Evolutionary conservation across 2,113 vertebrate species (phyloP).

Genomic region (Dinomys branickii): DNA sequence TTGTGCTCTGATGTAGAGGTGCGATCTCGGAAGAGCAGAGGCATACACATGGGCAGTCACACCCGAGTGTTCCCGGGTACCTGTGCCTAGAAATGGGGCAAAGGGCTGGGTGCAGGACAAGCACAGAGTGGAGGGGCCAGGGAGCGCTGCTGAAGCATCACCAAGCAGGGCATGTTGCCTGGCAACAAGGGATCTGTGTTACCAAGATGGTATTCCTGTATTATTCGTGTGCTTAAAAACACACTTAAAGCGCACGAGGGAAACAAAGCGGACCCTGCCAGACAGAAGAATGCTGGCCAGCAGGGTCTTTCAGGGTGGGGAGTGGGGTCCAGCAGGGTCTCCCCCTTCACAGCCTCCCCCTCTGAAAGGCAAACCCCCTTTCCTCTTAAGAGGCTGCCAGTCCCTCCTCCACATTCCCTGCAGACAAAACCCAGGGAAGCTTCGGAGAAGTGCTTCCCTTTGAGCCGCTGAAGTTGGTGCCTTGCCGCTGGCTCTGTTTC

Average conservation of each 20-base stretch:
- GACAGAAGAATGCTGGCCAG: not conserved
- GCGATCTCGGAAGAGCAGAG: fast-evolving
- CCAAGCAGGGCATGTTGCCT: not conserved
- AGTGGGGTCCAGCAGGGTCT: not conserved
- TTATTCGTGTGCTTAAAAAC: not conserved
- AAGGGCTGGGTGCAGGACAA: not conserved
- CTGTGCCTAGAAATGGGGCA: not conserved
- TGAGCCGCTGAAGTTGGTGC: not conserved
- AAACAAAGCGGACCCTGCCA: not conserved
- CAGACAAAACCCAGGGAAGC: not conserved
- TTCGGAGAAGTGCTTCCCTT: not conserved
- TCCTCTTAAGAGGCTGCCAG: not conserved
- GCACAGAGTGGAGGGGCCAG: not conserved
- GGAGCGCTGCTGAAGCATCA: not conserved
- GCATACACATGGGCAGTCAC: not conserved
- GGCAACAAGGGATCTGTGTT: not conserved
- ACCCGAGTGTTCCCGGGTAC: fast-evolving
- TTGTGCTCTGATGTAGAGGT: not conserved
- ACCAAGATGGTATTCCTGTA: not conserved
- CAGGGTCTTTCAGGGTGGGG: not conserved
- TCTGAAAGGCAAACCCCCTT: not conserved
- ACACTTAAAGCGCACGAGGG: not conserved
- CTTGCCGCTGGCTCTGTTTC: not conserved
- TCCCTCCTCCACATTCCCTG: not conserved
- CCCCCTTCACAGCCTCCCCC: not conserved